Evolutionary conservation across 1,140 invertebrate genomes (phyloP).

Genomic region (Hylaeus volcanicus): DNA sequence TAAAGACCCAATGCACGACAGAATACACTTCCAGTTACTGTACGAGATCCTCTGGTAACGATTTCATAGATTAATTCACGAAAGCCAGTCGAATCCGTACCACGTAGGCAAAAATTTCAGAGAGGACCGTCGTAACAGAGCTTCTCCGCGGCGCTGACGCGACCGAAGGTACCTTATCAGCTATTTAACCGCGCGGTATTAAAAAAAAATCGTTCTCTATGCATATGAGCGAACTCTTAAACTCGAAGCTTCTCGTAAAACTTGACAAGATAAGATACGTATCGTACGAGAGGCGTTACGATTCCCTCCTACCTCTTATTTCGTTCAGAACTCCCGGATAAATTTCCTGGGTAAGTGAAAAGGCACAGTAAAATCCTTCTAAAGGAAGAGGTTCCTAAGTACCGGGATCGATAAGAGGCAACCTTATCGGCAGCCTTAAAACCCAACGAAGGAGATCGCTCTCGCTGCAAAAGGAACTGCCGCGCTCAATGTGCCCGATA

Average conservation of each 20-base stretch:
- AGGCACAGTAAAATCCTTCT: not conserved
- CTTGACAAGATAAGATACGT: slow-evolving; percentile 43
- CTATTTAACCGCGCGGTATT: slow-evolving; percentile 48
- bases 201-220: slow-evolving; percentile 37
- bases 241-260: slow-evolving; percentile 33
- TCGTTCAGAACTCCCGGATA: not conserved
- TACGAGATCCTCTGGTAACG: not conserved
- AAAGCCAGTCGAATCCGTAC: slow-evolving; percentile 3
- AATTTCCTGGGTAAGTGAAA: slow-evolving; percentile 38
- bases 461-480: not conserved
- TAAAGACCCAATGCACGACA: too few species aligned
- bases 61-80: not conserved
- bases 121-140: not conserved
- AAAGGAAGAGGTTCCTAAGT: not conserved
- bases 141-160: slow-evolving; percentile 15
- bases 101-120: slow-evolving; percentile 29
- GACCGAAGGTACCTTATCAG: slow-evolving; percentile 46
- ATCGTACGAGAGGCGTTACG: slow-evolving; percentile 17
- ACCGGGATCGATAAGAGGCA: not conserved
- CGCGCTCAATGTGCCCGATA: not conserved
- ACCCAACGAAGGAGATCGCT: not conserved
- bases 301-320: slow-evolving; percentile 5
- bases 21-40: too few species aligned
- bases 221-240: slow-evolving; percentile 35
- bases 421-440: not conserved